These are phyloP conservation scores for Fragum whitleyi DNA, from an alignment of 2,888 invertebrate genomes.

Conservation along the genomic window DNA sequence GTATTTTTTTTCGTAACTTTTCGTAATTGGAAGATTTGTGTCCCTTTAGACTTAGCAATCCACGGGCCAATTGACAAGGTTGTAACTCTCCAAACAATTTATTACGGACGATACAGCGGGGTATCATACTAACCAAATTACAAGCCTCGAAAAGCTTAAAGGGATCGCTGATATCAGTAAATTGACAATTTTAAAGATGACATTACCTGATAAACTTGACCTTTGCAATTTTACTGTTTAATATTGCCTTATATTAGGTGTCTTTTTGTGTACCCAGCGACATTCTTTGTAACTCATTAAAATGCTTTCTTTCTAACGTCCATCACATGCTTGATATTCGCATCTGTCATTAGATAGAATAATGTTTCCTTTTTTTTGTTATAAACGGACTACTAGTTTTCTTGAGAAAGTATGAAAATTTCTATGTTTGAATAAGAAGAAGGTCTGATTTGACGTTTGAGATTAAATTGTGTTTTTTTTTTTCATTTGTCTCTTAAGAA, in stretches of 20 bases:
- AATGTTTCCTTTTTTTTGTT: too few relatives aligned
- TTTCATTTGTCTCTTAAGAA: too few relatives aligned
- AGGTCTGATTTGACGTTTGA: too few relatives aligned
- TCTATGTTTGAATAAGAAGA: too few relatives aligned
- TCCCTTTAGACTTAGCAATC: too few relatives aligned
- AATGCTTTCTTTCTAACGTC: not conserved
- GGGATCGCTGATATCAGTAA: slow-evolving; percentile 64
- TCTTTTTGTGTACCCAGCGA: not conserved
- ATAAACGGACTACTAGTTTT: too few relatives aligned
- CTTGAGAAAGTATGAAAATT: too few relatives aligned
- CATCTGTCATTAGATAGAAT: too few relatives aligned
- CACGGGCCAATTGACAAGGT: slow-evolving; percentile 17
- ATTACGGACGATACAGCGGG: slow-evolving; percentile 25
- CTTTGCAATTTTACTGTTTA: slow-evolving; percentile 47
- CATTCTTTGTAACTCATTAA: not conserved
- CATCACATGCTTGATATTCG: too few relatives aligned
- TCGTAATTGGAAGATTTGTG: too few relatives aligned
- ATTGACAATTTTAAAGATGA: slow-evolving; percentile 67
- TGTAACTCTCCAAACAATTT: slow-evolving; percentile 50
- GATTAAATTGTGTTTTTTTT: too few relatives aligned
- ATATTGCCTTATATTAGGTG: slow-evolving; percentile 25
- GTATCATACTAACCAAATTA: slow-evolving; percentile 61
- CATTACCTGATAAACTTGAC: slow-evolving; percentile 58
- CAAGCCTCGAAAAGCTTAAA: slow-evolving; percentile 55
- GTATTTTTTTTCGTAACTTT: too few relatives aligned